Evolutionary conservation across 2,113 vertebrate species (phyloP), one percentile per base, ranked within the genome.

Genomic region (Ahaetulla prasina): DNA sequence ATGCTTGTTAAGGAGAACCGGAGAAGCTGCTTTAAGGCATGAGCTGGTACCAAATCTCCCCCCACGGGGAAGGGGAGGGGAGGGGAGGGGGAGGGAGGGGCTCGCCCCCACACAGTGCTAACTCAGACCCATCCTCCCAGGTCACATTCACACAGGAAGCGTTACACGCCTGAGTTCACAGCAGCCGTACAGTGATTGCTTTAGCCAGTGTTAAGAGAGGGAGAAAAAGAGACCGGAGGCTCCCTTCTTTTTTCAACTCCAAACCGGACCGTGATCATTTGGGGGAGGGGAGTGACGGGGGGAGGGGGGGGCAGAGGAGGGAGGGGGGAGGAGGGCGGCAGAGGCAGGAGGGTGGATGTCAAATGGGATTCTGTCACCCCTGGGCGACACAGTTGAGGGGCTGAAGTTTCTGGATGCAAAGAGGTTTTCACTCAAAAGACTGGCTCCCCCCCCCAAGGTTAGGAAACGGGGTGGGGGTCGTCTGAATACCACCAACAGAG

Each of bases 141-240:
- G 97, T 97, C 94, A 97, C 98, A 98, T 98, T 98, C 98, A 97
- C 98, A 98, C 98, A 98, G 98, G 98, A 98, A 96, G 98, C 96
- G 96, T 97, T 98, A 98, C 98, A 98, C 96, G 98, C 97, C 97
- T 96, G 98, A 99, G 98, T 98, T 85, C 99, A 99, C 99, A 99
- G 99, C 99, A 54, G 53, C 53, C 53, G 98, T 99, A 98, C 98
- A 98, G 98, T 98, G 98, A 96, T 97, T 97, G 93, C 93, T 98
- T 98, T 98, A 99, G 99, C 98, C 99, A 99, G 99, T 99, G 99
- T 99, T 98, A 97, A 98, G 98, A 98, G 98, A 98, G 98, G 99
- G 98, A 98, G 50, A 52, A 12, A 52, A 18, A 98, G 98, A 98
- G 98, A 99, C 68, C 96, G 96, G 35, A 50, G 4, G 47, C 25